Percentiles rank a stretch among this genome's conserved stretches.
phyloP scores from a whole-genome alignment of 2,113 vertebrate genomes.

The Sminthopsis crassicaudata region DNA sequence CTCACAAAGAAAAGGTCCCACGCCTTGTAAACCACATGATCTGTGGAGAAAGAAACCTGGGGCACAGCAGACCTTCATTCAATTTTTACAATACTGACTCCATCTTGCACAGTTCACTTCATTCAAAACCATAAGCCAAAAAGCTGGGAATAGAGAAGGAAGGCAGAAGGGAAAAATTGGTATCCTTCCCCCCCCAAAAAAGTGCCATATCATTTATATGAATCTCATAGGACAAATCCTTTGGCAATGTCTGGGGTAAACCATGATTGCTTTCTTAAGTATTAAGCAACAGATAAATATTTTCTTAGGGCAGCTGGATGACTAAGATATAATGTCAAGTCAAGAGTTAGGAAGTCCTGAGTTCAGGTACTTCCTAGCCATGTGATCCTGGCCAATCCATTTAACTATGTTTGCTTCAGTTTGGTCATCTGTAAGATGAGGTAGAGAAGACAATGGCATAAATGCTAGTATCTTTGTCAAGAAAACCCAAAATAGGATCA shows the following conservation, averaged over 20 bases:
- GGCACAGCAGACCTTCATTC: too few species aligned
- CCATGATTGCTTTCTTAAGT: neutral
- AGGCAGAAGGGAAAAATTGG: neutral
- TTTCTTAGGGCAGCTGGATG: neutral
- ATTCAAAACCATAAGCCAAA: neutral
- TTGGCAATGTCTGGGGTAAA: neutral
- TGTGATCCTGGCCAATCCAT: neutral
- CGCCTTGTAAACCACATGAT: too few species aligned
- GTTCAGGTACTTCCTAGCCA: neutral
- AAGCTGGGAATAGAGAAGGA: neutral
- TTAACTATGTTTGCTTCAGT: neutral
- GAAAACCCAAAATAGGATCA: neutral
- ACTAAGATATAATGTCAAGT: neutral
- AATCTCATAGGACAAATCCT: neutral
- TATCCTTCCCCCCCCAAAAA: neutral
- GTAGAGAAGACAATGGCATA: neutral
- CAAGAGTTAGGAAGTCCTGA: neutral
- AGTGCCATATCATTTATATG: neutral
- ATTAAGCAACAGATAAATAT: neutral
- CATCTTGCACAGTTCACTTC: too few species aligned
- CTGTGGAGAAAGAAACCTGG: too few species aligned
- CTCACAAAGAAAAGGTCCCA: too few species aligned
- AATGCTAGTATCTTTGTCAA: neutral
- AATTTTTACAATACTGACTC: too few species aligned
- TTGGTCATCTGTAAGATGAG: neutral